phyloP scores from a whole-genome alignment of 2,113 vertebrate species.

The Columbina picui region DNA sequence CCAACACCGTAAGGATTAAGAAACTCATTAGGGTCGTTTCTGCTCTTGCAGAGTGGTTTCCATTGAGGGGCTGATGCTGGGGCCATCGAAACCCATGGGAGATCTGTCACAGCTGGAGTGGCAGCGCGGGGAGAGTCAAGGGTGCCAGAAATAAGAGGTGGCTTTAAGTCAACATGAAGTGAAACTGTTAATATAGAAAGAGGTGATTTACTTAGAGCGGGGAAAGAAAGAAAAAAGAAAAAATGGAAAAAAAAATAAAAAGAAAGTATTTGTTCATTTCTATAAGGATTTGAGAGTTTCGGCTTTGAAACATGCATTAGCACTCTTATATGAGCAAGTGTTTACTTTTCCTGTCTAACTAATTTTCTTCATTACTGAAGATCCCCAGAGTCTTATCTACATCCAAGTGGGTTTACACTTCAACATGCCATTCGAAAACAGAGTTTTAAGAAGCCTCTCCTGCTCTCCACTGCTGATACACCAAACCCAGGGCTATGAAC shows the following conservation, averaged over 20 bases:
- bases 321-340: background rate
- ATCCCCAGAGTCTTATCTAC: background rate
- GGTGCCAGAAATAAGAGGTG: background rate
- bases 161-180: background rate
- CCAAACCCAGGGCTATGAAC: background rate
- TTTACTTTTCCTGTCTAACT: constrained; percentile 16
- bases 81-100: fast-evolving
- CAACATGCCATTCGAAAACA: background rate
- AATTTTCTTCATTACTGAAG: background rate
- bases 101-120: background rate
- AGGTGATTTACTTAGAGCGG: background rate
- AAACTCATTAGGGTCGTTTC: background rate
- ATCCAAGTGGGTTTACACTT: background rate
- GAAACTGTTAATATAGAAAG: background rate
- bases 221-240: background rate
- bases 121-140: background rate
- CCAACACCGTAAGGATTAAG: fast-evolving
- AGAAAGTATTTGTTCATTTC: background rate
- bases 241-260: too few species aligned
- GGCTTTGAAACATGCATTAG: background rate
- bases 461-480: background rate
- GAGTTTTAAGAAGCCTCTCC: background rate
- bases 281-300: background rate
- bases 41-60: background rate
- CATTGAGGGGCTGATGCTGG: fast-evolving